phyloP scores from a whole-genome alignment of 2,888 invertebrate genomes.

The Chaitophorus viminalis region DNA sequence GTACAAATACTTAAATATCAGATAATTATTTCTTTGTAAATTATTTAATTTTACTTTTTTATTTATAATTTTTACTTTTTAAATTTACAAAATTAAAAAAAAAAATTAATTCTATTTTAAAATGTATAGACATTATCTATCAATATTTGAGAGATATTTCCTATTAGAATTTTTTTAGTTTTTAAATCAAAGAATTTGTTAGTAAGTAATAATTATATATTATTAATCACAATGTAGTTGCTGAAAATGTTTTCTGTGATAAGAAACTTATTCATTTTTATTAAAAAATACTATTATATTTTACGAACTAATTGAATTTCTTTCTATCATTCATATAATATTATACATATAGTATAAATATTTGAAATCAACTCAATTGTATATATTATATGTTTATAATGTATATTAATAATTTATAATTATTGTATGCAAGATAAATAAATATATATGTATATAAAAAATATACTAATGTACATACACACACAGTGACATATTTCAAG shows the following conservation, averaged over 20 bases:
- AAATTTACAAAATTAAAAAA: too few species aligned
- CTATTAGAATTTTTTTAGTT: not conserved
- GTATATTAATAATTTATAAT: too few species aligned
- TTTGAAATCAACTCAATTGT: too few species aligned
- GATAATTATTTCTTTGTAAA: not conserved
- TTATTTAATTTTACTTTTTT: not conserved
- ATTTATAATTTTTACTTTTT: not conserved
- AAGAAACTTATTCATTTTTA: not conserved
- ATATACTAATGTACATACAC: too few species aligned
- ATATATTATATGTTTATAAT: too few species aligned
- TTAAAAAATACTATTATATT: not conserved
- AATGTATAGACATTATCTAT: too few species aligned
- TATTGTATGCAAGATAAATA: too few species aligned
- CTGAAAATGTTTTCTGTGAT: slow-evolving; percentile 29
- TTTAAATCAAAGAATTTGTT: slow-evolving; percentile 34
- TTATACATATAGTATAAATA: too few species aligned
- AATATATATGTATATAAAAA: too few species aligned
- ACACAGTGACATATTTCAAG: too few species aligned
- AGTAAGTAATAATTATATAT: not conserved
- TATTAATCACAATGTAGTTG: not conserved
- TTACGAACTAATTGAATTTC: not conserved
- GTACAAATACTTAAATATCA: not conserved
- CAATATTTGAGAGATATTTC: too few species aligned
- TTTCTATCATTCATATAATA: not conserved
- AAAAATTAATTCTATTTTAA: too few species aligned